Conservation (phyloP, 1,140 invertebrate species). For the Oryctes rhinoceros region DNA sequence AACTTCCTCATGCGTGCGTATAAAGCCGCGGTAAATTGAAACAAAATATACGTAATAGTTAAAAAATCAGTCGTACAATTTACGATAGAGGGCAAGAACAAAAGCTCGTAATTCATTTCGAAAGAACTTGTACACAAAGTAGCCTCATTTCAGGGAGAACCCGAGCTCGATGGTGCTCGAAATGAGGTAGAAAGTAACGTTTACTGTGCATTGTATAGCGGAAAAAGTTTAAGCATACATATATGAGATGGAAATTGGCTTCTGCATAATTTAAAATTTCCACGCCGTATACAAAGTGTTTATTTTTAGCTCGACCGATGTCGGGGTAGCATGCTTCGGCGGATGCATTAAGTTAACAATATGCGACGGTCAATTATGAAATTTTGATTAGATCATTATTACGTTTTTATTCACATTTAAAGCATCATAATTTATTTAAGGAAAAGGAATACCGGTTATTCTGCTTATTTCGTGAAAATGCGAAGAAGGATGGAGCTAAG, state of each 20-base stretch:
- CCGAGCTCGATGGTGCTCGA: not conserved
- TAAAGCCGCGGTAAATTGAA: not conserved
- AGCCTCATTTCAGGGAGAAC: not conserved
- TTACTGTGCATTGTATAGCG: not conserved
- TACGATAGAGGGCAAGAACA: not conserved
- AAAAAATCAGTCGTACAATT: not conserved
- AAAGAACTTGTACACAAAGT: not conserved
- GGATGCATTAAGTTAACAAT: no score
- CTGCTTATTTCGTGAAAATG: no score
- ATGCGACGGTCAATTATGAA: no score
- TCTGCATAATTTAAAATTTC: slow-evolving; percentile 1
- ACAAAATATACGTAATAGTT: not conserved
- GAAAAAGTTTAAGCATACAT: not conserved
- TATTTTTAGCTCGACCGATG: not conserved
- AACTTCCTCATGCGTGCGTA: not conserved
- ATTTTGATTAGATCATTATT: no score
- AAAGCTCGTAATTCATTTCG: not conserved
- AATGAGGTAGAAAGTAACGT: no score
- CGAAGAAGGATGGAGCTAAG: no score
- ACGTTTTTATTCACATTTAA: no score
- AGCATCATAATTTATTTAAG: no score
- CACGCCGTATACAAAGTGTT: not conserved
- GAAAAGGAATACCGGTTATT: no score
- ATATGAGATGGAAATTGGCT: not conserved
- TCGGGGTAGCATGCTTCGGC: no score